Conservation (phyloP, 1,140 invertebrate species). For the Drosophila melanogaster region DNA sequence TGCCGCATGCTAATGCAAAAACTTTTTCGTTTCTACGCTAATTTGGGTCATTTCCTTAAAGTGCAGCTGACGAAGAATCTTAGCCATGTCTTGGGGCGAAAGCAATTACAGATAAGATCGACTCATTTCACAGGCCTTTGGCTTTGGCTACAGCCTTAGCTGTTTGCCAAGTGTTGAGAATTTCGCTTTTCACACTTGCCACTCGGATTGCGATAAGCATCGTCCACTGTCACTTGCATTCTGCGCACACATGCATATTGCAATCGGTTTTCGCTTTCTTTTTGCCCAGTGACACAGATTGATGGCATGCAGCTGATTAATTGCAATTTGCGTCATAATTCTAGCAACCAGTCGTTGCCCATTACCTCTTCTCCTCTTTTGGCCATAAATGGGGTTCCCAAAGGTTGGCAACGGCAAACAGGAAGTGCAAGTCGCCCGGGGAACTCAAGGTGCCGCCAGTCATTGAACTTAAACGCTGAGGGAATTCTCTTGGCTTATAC, state of each 20-base stretch:
- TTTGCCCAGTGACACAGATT: constrained; percentile 76
- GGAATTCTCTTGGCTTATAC: no score
- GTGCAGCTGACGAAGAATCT: constrained; percentile 42
- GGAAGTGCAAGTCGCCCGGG: constrained; percentile 59
- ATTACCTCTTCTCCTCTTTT: neutral
- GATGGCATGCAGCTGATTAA: constrained; percentile 56
- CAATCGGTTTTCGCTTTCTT: constrained; percentile 62
- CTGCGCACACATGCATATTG: constrained; percentile 2
- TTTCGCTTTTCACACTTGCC: constrained; percentile 78
- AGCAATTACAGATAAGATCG: constrained; percentile 82
- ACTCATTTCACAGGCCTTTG: constrained; percentile 53
- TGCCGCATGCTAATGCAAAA: constrained; percentile 70
- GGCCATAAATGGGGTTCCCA: constrained; percentile 36
- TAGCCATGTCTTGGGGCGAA: constrained; percentile 56
- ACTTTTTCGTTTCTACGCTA: constrained; percentile 61
- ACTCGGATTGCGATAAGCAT: constrained; percentile 47
- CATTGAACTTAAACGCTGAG: constrained; percentile 45
- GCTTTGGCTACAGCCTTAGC: neutral
- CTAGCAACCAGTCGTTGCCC: constrained; percentile 5
- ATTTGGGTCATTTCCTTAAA: constrained; percentile 82
- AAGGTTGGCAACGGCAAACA: constrained; percentile 51
- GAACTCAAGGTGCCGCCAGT: constrained; percentile 65
- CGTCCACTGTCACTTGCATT: constrained; percentile 45
- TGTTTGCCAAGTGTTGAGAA: constrained; percentile 71
- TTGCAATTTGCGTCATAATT: constrained; percentile 50